These are phyloP conservation scores for Syrrhaptes paradoxus DNA, from an alignment of 2,113 vertebrate genomes.

Conservation along the genomic window DNA sequence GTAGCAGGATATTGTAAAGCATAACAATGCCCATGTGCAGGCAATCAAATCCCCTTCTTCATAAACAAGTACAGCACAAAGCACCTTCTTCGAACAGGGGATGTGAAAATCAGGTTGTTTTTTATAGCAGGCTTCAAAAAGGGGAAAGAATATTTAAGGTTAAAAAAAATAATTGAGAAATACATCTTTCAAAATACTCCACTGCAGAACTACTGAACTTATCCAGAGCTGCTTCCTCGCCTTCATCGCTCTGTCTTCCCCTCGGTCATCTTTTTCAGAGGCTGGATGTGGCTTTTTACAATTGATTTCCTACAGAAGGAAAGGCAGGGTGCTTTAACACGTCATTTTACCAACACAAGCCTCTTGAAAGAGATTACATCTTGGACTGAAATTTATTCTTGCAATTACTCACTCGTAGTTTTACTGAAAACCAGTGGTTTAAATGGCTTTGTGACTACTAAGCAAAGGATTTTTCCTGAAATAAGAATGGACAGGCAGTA, in stretches of 20 bases:
- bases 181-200: background rate
- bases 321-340: background rate
- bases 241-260: background rate
- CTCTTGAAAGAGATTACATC: background rate
- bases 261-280: background rate
- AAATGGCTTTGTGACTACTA: background rate
- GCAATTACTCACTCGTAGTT: background rate
- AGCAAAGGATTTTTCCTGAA: background rate
- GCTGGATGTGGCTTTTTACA: background rate
- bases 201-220: background rate
- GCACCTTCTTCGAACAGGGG: background rate
- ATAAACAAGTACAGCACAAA: background rate
- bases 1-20: background rate
- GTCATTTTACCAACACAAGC: background rate
- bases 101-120: background rate
- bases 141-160: background rate
- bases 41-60: background rate
- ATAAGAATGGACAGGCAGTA: background rate
- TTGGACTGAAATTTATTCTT: background rate
- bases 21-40: background rate
- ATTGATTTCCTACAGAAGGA: background rate
- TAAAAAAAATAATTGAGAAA: background rate
- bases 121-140: background rate
- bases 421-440: background rate
- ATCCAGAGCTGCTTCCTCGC: background rate